These are phyloP conservation scores for Ginglymostoma cirratum DNA, from an alignment of 2,113 vertebrate species.

Conservation along the genomic window DNA sequence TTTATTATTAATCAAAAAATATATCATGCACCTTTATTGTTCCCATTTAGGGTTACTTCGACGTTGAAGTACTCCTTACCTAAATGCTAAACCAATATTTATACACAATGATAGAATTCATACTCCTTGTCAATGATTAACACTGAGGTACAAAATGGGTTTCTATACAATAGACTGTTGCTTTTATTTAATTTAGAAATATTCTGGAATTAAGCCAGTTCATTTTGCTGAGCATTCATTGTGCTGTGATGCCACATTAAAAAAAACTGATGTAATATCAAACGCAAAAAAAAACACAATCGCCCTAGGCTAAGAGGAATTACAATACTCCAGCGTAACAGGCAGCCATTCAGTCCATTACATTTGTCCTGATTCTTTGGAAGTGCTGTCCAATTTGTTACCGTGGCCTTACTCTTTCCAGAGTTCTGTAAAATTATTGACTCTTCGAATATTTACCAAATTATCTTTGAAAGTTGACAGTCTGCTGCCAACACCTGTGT, in stretches of 20 bases:
- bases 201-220: not conserved
- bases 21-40: not conserved
- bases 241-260: not conserved
- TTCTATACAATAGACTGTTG: slow-evolving; percentile 8
- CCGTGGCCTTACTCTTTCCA: not conserved
- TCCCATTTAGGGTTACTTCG: not conserved
- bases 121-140: not conserved
- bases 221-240: not conserved
- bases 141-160: not conserved
- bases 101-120: not conserved
- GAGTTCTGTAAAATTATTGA: not conserved
- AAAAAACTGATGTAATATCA: not conserved
- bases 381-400: not conserved
- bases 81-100: not conserved
- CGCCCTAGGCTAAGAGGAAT: not conserved
- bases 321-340: not conserved
- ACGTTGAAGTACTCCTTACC: not conserved
- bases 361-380: not conserved
- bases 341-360: not conserved
- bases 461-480: not conserved
- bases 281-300: not conserved
- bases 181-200: not conserved
- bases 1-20: not conserved
- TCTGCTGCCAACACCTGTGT: not conserved
- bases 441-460: not conserved